These are phyloP conservation scores for Oreochromis niloticus DNA, from an alignment of 2,113 vertebrate species.

Conservation along the genomic window DNA sequence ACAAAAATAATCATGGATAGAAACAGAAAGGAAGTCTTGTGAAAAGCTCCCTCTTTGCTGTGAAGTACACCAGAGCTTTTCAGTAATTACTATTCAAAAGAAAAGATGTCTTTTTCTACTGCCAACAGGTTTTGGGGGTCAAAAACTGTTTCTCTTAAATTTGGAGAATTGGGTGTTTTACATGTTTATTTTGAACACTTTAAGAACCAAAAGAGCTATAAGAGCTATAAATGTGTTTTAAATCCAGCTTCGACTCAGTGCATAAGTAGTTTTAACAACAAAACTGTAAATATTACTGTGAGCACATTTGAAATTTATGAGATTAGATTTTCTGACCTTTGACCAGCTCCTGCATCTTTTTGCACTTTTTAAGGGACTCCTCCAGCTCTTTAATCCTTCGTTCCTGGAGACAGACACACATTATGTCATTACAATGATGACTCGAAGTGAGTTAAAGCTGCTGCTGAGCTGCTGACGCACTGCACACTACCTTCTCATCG, in stretches of 20 bases:
- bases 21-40: not conserved
- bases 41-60: not conserved
- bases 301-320: not conserved
- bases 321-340: slow-evolving; percentile 36
- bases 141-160: not conserved
- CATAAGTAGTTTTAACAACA: not conserved
- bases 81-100: not conserved
- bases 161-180: not conserved
- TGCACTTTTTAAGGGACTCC: slow-evolving; percentile 80
- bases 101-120: not conserved
- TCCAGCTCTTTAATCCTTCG: slow-evolving; percentile 88
- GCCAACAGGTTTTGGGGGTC: not conserved
- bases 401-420: slow-evolving; percentile 71
- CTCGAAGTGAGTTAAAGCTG: not conserved
- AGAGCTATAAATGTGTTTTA: not conserved
- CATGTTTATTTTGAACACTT: not conserved
- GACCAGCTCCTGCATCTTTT: slow-evolving; percentile 82
- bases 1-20: not conserved
- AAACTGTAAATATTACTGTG: not conserved
- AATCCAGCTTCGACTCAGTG: not conserved
- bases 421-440: not conserved
- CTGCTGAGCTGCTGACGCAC: not conserved
- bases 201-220: not conserved
- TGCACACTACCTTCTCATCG: slow-evolving; percentile 64
- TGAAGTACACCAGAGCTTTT: not conserved